Conservation (phyloP, 2,888 invertebrate species). For the Crepidodera aurea region DNA sequence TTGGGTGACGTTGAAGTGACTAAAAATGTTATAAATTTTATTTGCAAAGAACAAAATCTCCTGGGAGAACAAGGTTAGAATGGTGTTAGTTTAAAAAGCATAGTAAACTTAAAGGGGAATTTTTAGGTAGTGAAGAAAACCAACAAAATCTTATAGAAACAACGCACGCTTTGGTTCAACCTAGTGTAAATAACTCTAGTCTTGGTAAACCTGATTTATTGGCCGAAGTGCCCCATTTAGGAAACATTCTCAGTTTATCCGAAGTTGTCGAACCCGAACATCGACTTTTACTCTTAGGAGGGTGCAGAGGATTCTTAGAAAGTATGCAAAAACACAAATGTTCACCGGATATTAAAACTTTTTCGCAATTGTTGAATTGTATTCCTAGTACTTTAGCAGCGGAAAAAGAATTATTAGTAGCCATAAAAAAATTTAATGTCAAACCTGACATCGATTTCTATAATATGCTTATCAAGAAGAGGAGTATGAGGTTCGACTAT, state of each 20-base stretch:
- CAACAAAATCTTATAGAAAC: too few species aligned
- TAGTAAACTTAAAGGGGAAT: too few species aligned
- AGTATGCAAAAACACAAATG: slow-evolving; percentile 75
- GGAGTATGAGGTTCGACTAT: slow-evolving; percentile 75
- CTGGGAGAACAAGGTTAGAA: slow-evolving; percentile 5
- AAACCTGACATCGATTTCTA: slow-evolving; percentile 83
- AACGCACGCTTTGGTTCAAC: background rate
- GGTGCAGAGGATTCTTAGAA: slow-evolving; percentile 75
- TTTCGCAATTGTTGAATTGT: slow-evolving; percentile 78
- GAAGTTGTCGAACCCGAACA: slow-evolving; percentile 70
- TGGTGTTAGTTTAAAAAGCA: too few species aligned
- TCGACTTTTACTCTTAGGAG: slow-evolving; percentile 81
- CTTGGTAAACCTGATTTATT: slow-evolving; percentile 71
- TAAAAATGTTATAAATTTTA: slow-evolving; percentile 58
- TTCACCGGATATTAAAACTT: slow-evolving; percentile 79
- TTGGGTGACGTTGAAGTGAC: slow-evolving; percentile 73
- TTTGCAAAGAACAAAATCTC: slow-evolving; percentile 31
- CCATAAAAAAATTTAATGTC: slow-evolving; percentile 68
- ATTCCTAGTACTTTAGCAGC: slow-evolving; percentile 71
- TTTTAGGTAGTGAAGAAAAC: too few species aligned
- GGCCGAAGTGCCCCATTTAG: slow-evolving; percentile 67
- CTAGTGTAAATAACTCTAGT: background rate
- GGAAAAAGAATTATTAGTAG: slow-evolving; percentile 73
- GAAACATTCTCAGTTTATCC: slow-evolving; percentile 67
- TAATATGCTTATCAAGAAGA: slow-evolving; percentile 85